Evolutionary conservation across 2,797 vertebrate species (phyloP).

Genomic region (Myioborus melanocephalus): DNA sequence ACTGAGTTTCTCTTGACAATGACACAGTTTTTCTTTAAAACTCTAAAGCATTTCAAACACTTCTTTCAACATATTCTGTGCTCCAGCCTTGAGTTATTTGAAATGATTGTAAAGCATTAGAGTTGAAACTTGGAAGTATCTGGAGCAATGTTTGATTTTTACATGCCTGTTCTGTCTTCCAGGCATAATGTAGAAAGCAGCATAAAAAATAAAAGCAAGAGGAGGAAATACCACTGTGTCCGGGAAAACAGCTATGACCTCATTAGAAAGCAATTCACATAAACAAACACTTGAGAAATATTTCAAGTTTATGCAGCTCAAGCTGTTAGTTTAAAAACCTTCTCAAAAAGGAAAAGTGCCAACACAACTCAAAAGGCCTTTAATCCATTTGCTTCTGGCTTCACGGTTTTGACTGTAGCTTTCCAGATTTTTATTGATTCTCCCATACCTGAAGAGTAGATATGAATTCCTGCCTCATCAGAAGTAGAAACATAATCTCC

Average conservation of each 20-base stretch:
- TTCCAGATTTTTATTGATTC: slow-evolving; percentile 26
- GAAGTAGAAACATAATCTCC: neutral
- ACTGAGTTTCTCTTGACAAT: neutral
- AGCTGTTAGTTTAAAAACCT: slow-evolving; percentile 51
- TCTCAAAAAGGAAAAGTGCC: slow-evolving; percentile 23
- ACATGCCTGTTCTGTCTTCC: neutral
- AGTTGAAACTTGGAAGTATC: neutral
- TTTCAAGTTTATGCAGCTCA: slow-evolving; percentile 59
- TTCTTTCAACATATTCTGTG: neutral
- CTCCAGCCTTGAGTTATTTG: neutral
- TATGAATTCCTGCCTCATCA: slow-evolving; percentile 3
- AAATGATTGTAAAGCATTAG: neutral
- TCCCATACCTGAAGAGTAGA: neutral
- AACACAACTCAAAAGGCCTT: slow-evolving; percentile 28
- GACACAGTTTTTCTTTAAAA: neutral
- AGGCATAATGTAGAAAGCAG: slow-evolving; percentile 37
- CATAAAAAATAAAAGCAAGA: neutral
- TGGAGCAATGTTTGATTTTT: neutral
- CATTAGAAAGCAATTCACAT: slow-evolving; percentile 65
- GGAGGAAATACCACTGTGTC: slow-evolving; percentile 58
- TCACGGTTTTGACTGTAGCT: neutral
- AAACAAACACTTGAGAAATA: slow-evolving; percentile 70
- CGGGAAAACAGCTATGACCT: slow-evolving; percentile 60
- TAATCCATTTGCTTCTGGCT: slow-evolving; percentile 37
- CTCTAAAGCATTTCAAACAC: neutral